Evolutionary conservation across 2,113 vertebrate species (phyloP).

Genomic region (Chrysochloris asiatica): DNA sequence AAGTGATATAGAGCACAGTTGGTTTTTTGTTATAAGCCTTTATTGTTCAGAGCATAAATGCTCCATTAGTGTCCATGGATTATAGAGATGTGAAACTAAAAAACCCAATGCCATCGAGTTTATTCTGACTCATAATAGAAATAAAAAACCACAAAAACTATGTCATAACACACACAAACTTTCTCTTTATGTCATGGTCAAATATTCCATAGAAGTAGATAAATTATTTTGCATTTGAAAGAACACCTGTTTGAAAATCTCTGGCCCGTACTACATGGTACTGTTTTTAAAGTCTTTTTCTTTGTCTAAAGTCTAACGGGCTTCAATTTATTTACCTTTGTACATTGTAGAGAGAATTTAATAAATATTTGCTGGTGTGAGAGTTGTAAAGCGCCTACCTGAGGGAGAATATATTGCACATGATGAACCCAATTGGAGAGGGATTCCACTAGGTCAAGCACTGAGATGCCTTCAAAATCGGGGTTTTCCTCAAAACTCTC

Average conservation of each 20-base stretch:
- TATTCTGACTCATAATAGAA: no score
- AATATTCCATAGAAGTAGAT: neutral
- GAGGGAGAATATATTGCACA: constrained; percentile 90
- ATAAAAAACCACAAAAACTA: neutral
- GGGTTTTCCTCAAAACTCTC: constrained; percentile 90
- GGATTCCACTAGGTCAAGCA: constrained; percentile 88
- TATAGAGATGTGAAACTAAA: no score
- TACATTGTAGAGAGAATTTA: neutral
- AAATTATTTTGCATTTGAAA: constrained; percentile 19
- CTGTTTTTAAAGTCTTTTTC: constrained; percentile 14
- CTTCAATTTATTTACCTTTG: neutral
- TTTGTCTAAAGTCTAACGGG: neutral
- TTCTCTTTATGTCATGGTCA: neutral
- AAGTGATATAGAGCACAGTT: neutral
- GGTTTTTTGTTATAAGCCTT: neutral
- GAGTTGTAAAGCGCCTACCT: constrained; percentile 85
- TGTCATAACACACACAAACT: neutral
- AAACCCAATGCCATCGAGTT: no score
- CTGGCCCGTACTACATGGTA: neutral
- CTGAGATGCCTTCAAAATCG: constrained; percentile 91
- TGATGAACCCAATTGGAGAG: constrained; percentile 95
- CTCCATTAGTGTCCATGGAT: neutral
- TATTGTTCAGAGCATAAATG: constrained; percentile 13
- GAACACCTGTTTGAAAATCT: neutral
- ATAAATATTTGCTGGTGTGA: neutral